Base-by-base conservation (phyloP, 37 sponge, comb jelly and placozoan species). In the Haliclona indistincta region DNA sequence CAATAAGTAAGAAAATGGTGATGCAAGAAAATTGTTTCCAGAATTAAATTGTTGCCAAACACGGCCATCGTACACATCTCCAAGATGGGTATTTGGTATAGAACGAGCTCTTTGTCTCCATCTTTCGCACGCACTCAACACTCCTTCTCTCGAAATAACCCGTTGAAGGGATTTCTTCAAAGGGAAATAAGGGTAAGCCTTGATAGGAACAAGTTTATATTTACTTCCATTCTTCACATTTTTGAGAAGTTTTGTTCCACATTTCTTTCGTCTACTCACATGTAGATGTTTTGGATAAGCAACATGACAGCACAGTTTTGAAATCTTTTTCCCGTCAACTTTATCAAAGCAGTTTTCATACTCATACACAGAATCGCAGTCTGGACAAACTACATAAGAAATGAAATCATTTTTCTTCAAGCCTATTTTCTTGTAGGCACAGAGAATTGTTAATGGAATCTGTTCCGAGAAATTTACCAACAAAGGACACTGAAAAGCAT, bases 241-340 rank as follows among this genome's bases (percentile, higher is more conserved):
- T 23, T 74, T 71, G 32, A 81, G 63, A 29, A 88, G 44, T 1
- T 15, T 10, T 75, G 68, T 36, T 38, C 73, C 62, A 41, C 88
- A 88, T 23, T 38, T 20, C 29, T 58, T 15, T 38, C 78, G 43
- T 38, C 45, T 39, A 1, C 36, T 6, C 38, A 22, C 63, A 0
- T 81, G 82, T 29, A 78, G 73, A 67, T 88, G 88, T 32, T 76
- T 87, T 20, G 88, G 88, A 62, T 44, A 77, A 0, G 54, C 70
- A 11, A 81, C 76, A 71, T 72, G 54, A 36, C 71, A 66, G 56
- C 88, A 88, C 3, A 17, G 33, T 39, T 73, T 81, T 5, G 88
- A 53, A 0, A 20, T 36, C 25, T 39, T 52, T 71, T 71, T 22
- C 38, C 81, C 81, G 47, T 13, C 55, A 8, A 37, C 47, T 13